Percentiles rank a stretch among this genome's conserved stretches.
These are phyloP conservation scores for Poeciliopsis occidentalis DNA, from an alignment of 2,113 vertebrate species.

Conservation along the genomic window DNA sequence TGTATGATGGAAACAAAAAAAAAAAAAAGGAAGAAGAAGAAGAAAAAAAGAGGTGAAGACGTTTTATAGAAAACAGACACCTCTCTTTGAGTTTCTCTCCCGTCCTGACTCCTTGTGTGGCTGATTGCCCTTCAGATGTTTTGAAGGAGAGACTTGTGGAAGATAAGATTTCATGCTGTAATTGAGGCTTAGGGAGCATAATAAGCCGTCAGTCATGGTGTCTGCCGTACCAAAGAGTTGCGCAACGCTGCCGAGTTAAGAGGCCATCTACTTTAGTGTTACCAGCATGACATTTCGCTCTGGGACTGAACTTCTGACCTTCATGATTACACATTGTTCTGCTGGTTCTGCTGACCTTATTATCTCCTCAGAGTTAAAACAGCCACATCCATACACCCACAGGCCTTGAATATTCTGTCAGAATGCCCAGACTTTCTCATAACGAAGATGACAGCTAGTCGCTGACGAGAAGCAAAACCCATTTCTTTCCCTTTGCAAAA, in stretches of 20 bases:
- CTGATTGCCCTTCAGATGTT: slow-evolving; percentile 58
- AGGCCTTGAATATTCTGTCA: slow-evolving; percentile 28
- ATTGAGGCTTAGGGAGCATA: slow-evolving; percentile 59
- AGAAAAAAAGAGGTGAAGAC: slow-evolving; percentile 12
- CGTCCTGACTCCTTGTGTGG: slow-evolving; percentile 25
- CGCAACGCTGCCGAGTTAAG: slow-evolving; percentile 52
- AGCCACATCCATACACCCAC: slow-evolving; percentile 14
- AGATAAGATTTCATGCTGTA: slow-evolving; percentile 65
- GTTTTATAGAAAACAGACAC: slow-evolving; percentile 10
- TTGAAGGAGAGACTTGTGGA: slow-evolving; percentile 49
- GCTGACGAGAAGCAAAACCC: not conserved
- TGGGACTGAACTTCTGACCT: slow-evolving; percentile 65
- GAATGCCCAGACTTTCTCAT: slow-evolving; percentile 46
- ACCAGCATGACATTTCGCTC: slow-evolving; percentile 59
- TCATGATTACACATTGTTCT: slow-evolving; percentile 55
- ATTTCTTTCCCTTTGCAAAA: slow-evolving; percentile 20
- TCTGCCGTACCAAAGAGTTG: slow-evolving; percentile 33
- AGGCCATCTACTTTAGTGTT: slow-evolving; percentile 57
- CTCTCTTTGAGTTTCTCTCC: slow-evolving; percentile 27
- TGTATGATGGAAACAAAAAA: slow-evolving; percentile 27
- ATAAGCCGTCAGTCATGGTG: slow-evolving; percentile 28
- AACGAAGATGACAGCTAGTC: slow-evolving; percentile 48
- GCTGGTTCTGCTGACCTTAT: slow-evolving; percentile 57
- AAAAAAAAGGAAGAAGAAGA: not conserved
- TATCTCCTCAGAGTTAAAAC: slow-evolving; percentile 54